Evolutionary conservation across 2,797 vertebrate genomes (phyloP).

Genomic region (Ctenopoma kingsleyae): DNA sequence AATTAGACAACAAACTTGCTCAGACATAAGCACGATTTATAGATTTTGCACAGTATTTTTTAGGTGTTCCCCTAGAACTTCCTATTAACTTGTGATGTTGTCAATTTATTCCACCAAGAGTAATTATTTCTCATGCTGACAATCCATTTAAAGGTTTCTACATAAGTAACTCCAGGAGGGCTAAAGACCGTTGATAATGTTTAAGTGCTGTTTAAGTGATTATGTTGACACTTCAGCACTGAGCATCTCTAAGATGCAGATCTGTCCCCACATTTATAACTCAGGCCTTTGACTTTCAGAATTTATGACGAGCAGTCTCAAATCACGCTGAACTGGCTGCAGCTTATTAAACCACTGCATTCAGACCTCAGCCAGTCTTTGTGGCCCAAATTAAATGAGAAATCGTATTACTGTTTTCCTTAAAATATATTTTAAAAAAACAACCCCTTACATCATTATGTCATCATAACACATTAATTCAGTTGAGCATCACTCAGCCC

Average conservation of each 20-base stretch:
- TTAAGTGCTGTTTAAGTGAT: background rate
- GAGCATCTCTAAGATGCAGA: background rate
- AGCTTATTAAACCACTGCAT: background rate
- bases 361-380: background rate
- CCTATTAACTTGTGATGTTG: background rate
- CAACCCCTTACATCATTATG: background rate
- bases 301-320: background rate
- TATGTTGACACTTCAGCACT: background rate
- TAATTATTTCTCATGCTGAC: background rate
- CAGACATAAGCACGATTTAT: too few relatives aligned
- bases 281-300: background rate
- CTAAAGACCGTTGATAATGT: background rate
- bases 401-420: background rate
- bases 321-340: background rate
- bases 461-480: background rate
- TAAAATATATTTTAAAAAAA: background rate
- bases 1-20: too few relatives aligned
- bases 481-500: constrained; percentile 49
- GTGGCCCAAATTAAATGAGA: background rate
- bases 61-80: too few relatives aligned
- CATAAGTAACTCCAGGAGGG: background rate
- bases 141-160: background rate
- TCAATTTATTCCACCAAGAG: background rate
- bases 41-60: too few relatives aligned
- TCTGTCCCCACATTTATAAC: background rate